These are phyloP conservation scores for Auanema sp. DNA, from an alignment of 2,888 invertebrate genomes.

Conservation along the genomic window DNA sequence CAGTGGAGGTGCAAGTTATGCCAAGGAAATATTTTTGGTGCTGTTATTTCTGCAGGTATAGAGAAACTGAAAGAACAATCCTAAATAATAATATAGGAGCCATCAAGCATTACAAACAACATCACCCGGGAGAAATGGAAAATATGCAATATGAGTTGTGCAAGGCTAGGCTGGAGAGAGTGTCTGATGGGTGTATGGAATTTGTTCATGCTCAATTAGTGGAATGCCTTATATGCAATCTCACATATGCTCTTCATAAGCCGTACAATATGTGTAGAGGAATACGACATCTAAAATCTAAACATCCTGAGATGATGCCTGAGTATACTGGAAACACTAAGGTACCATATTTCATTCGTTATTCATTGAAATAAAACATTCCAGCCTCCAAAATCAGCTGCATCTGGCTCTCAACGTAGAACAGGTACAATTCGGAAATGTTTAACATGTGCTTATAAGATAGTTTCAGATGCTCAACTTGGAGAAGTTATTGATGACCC, in stretches of 20 bases:
- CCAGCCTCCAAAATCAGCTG: too few species aligned
- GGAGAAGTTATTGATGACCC: slow-evolving; percentile 40
- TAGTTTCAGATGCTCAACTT: slow-evolving; percentile 14
- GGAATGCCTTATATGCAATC: slow-evolving; percentile 60
- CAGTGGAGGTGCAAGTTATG: slow-evolving; percentile 62
- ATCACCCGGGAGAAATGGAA: slow-evolving; percentile 53
- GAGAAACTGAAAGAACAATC: too few species aligned
- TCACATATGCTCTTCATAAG: slow-evolving; percentile 59
- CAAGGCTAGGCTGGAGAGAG: slow-evolving; percentile 59
- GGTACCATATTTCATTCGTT: not conserved
- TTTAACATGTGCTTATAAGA: not conserved
- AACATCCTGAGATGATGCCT: slow-evolving; percentile 61
- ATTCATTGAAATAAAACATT: too few species aligned
- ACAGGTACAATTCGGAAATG: not conserved
- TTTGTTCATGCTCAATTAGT: slow-evolving; percentile 56
- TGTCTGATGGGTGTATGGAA: slow-evolving; percentile 63
- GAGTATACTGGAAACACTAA: slow-evolving; percentile 45
- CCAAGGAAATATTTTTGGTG: slow-evolving; percentile 32
- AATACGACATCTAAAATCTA: slow-evolving; percentile 59
- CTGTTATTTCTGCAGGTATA: slow-evolving; percentile 46
- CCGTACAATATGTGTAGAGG: slow-evolving; percentile 63
- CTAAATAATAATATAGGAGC: slow-evolving; percentile 25
- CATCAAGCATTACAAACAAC: slow-evolving; percentile 57
- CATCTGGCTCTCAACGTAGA: too few species aligned
- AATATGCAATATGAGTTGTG: slow-evolving; percentile 60